Conservation (phyloP, 2,113 vertebrate genomes). For the Camelus dromedarius region DNA sequence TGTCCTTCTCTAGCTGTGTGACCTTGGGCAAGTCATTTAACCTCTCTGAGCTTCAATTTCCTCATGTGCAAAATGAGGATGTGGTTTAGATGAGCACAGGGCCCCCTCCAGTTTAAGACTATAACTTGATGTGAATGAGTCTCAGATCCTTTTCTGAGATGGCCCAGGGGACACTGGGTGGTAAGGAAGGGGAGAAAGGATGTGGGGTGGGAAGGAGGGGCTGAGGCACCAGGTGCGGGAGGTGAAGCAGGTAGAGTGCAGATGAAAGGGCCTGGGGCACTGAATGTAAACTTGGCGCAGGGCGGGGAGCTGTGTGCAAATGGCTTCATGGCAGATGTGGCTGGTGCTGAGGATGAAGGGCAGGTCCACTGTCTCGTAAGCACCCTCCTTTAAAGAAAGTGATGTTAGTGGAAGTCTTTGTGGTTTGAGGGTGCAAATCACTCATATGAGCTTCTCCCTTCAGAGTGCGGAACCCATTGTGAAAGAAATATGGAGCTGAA, state of each 20-base stretch:
- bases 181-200: neutral
- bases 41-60: slow-evolving; percentile 41
- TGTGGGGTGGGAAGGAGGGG: neutral
- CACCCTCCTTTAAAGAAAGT: neutral
- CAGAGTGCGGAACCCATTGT: neutral
- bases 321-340: neutral
- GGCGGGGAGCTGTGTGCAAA: neutral
- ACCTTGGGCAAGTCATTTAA: slow-evolving; percentile 37
- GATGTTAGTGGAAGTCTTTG: neutral
- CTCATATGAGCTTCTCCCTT: neutral
- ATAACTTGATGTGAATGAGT: neutral
- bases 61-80: slow-evolving; percentile 56
- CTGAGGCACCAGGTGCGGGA: neutral
- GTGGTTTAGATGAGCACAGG: slow-evolving; percentile 52
- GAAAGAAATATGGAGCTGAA: neutral
- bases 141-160: slow-evolving; percentile 50
- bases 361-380: neutral
- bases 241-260: too few relatives aligned
- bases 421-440: neutral
- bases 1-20: neutral
- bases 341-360: too few relatives aligned
- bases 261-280: neutral
- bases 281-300: neutral
- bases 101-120: slow-evolving; percentile 20
- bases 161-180: neutral